phyloP scores from a whole-genome alignment of 2,888 invertebrate genomes.

The Mythimna impura region DNA sequence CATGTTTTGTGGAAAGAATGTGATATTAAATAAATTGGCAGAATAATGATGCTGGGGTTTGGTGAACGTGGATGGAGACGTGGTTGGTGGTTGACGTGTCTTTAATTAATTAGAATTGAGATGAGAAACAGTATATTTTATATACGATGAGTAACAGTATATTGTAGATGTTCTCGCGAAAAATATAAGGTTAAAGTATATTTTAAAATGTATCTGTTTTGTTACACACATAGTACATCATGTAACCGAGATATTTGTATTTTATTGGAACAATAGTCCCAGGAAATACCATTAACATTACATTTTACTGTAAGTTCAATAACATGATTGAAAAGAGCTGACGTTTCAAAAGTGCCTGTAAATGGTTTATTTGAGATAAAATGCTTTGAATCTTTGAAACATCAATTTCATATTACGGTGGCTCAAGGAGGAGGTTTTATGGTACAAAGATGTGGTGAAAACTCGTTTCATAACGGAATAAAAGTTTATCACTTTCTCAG shows the following conservation, averaged over 20 bases:
- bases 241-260: too few species aligned
- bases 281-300: too few species aligned
- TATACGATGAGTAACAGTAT: too few species aligned
- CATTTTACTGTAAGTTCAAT: too few species aligned
- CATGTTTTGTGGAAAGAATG: constrained; percentile 43
- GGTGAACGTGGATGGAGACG: neutral
- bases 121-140: neutral
- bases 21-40: constrained; percentile 43
- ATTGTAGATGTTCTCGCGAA: neutral
- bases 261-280: too few species aligned
- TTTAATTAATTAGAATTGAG: constrained; percentile 28
- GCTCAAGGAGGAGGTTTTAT: neutral
- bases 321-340: too few species aligned
- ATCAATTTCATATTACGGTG: neutral
- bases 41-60: constrained; percentile 25
- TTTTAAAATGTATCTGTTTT: neutral
- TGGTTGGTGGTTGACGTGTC: too few species aligned
- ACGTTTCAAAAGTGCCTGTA: too few species aligned
- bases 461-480: constrained; percentile 15
- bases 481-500: constrained; percentile 42
- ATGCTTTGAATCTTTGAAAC: neutral
- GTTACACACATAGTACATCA: neutral
- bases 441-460: constrained; percentile 5
- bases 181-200: neutral
- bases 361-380: too few species aligned